phyloP scores from a whole-genome alignment of 2,797 vertebrate genomes.

The Thaleichthys pacificus region DNA sequence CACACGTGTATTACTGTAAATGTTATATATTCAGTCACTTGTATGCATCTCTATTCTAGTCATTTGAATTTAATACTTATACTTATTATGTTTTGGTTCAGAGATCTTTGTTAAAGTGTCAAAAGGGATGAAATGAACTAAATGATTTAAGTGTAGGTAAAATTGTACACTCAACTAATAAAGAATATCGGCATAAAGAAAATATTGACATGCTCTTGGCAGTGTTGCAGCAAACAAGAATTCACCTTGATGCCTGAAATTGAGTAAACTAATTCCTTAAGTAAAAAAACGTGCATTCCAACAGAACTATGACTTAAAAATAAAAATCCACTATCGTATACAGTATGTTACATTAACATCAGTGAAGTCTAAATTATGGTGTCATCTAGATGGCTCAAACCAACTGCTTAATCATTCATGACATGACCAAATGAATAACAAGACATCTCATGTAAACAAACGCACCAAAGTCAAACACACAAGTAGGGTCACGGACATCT shows the following conservation, averaged over 20 bases:
- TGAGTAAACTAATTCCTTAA: not conserved
- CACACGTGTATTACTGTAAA: no score
- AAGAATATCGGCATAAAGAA: conserved; percentile 1
- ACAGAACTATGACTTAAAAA: not conserved
- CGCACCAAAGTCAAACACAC: not conserved
- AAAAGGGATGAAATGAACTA: not conserved
- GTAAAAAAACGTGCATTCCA: not conserved
- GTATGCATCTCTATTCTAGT: no score
- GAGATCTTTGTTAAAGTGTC: not conserved
- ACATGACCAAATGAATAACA: not conserved
- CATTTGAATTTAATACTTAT: no score
- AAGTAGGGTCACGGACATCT: conserved; percentile 14
- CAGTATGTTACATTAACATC: conserved; percentile 4
- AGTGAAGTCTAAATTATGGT: not conserved
- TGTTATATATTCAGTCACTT: no score
- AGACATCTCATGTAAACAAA: conserved; percentile 12
- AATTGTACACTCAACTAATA: conserved; percentile 7
- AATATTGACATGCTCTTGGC: not conserved
- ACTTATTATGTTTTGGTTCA: not conserved
- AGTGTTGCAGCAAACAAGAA: not conserved
- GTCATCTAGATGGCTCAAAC: not conserved
- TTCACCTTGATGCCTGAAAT: not conserved
- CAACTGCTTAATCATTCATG: not conserved
- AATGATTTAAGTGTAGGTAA: not conserved
- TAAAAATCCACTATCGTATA: not conserved